Percentiles rank a stretch among this genome's conserved stretches.
phyloP scores from a whole-genome alignment of 2,888 invertebrate genomes.

The Ptychoptera contaminata region DNA sequence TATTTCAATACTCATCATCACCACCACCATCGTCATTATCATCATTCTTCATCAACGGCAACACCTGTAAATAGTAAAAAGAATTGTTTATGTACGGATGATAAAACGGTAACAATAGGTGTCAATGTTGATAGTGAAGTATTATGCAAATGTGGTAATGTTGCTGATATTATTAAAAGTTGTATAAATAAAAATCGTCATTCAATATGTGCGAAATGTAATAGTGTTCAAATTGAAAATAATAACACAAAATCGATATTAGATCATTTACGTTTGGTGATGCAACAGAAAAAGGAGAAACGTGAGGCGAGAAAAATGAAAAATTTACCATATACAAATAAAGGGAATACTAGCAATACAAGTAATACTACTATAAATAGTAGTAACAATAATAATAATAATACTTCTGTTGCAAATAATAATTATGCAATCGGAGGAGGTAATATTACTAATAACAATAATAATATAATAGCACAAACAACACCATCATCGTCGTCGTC shows the following conservation, averaged over 20 bases:
- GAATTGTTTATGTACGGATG: too few relatives aligned
- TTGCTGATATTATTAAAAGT: too few relatives aligned
- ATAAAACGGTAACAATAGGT: too few relatives aligned
- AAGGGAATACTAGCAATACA: conserved; percentile 14
- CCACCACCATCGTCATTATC: neutral
- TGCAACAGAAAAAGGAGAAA: conserved; percentile 77
- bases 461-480: neutral
- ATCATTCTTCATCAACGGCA: neutral
- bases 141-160: too few relatives aligned
- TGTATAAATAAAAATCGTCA: neutral
- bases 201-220: conserved; percentile 31
- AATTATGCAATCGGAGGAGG: conserved; percentile 8
- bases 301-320: conserved; percentile 62
- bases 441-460: too few relatives aligned
- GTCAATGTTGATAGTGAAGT: too few relatives aligned
- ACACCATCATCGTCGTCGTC: conserved; percentile 3
- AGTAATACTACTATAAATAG: neutral
- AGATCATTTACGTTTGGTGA: conserved; percentile 71
- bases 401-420: conserved; percentile 7
- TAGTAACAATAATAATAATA: neutral
- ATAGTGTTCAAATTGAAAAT: conserved; percentile 46
- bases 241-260: conserved; percentile 72
- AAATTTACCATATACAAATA: conserved; percentile 41
- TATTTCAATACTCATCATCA: conserved; percentile 1
- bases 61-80: neutral